Base-by-base conservation (phyloP, 2,888 invertebrate species). In the Apodemia hepburni region DNA sequence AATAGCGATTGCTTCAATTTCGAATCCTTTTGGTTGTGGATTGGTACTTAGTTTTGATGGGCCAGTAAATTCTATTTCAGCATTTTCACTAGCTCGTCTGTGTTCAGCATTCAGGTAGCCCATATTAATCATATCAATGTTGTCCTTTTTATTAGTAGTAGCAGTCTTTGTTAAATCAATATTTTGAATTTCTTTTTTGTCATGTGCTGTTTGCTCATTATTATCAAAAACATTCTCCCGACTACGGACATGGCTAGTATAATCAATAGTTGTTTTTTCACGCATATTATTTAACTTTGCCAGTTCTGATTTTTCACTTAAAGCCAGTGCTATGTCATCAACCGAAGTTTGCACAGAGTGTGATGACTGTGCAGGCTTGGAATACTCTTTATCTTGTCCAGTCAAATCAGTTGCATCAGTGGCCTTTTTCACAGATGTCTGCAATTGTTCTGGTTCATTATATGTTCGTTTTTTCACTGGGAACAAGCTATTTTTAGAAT, bases 401-500 rank as follows among this genome's bases (percentile, higher is more conserved):
- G 71, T 57, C 35, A 33, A 65, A 51, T 66, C 61, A 18, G 82
- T 86, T 66, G 79, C 82, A 57, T 87, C 88, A 7, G 73, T 33
- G 7, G 64, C 8, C 75, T 85, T 80, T 73, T 81, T 72, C 18
- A 51, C 51, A 70, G 79, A 63, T 77, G 81, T 64, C 70, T 84
- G 62, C 62, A 83, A 18, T 70, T 79, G 70, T 29, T 89, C 87
- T 3, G 82, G 80, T 71, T 94, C 94, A 75, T 88, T 93, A 69
- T 94, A 94, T 45, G 88, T 92, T 51, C 94, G 85, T 75, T 94
- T 94, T 75, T 94, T 94, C 47, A 94, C 94, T 11, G 94, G 94
- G 73, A 93, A 94, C 33, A 92, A 79, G 18, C 92, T 73, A 57
- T 83, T 71, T 75, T 90, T 88, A 8, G 87, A 73, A 59, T 87